These are phyloP conservation scores for Glaucopsyche alexis DNA, from an alignment of 2,888 invertebrate genomes.

Conservation along the genomic window DNA sequence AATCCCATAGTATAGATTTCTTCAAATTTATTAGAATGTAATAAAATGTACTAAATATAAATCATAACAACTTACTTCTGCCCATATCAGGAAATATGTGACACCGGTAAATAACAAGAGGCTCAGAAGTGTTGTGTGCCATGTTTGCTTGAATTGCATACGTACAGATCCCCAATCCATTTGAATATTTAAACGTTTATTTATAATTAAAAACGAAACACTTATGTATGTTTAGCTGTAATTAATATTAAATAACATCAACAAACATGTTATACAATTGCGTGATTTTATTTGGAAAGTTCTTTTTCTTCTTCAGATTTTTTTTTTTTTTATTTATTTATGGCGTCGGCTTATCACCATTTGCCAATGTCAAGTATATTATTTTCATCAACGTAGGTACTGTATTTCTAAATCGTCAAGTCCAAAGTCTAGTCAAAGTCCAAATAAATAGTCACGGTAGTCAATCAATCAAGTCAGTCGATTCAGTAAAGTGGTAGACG, in stretches of 20 bases:
- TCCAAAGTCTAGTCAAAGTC: no score
- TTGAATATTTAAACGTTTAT: constrained; percentile 38
- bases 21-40: neutral
- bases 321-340: no score
- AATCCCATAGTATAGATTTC: neutral
- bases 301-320: neutral
- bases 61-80: constrained; percentile 82
- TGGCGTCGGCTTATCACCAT: no score
- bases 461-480: no score
- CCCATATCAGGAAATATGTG: constrained; percentile 88
- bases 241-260: neutral
- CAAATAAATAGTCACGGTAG: no score
- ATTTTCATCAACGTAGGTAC: no score
- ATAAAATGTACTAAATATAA: neutral
- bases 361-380: no score
- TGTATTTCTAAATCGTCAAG: no score
- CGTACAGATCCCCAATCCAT: constrained; percentile 63
- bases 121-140: constrained; percentile 87
- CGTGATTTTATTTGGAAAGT: no score
- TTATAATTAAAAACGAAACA: neutral
- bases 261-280: no score
- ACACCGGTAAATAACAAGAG: constrained; percentile 83
- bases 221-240: neutral
- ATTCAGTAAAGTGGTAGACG: no score
- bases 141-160: constrained; percentile 84